Evolutionary conservation across 2,888 invertebrate genomes (phyloP).

Genomic region (Athrips mouffetella): DNA sequence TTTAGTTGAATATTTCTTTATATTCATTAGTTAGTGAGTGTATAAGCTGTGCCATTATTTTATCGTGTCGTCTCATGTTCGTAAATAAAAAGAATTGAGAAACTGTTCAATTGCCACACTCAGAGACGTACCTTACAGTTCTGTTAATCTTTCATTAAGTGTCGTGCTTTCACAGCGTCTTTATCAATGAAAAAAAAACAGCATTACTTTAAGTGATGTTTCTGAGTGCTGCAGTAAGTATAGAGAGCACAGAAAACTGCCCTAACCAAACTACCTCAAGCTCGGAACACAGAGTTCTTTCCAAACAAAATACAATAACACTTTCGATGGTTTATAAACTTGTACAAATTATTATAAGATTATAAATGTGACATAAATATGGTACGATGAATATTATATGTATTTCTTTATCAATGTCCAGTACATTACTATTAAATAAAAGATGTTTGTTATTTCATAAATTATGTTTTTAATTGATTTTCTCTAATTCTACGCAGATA

Average conservation of each 20-base stretch:
- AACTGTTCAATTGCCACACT: no score
- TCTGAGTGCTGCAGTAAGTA: no score
- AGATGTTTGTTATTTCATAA: conserved; percentile 73
- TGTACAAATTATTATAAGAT: conserved; percentile 66
- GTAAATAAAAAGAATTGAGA: conserved; percentile 1
- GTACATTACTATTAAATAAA: conserved; percentile 74
- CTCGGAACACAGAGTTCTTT: conserved; percentile 51
- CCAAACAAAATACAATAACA: conserved; percentile 33
- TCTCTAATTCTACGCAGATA: conserved; percentile 1
- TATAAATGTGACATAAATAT: conserved; percentile 64
- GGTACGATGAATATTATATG: conserved; percentile 61
- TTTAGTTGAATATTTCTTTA: conserved; percentile 53
- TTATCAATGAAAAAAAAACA: no score
- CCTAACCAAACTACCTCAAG: conserved; percentile 61
- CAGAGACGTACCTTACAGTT: no score
- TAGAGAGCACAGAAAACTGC: conserved; percentile 27
- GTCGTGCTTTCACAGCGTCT: no score
- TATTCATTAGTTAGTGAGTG: conserved; percentile 45
- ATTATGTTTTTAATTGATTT: conserved; percentile 25
- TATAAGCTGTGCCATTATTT: conserved; percentile 40
- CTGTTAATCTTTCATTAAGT: no score
- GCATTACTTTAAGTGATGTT: no score
- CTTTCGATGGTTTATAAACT: conserved; percentile 35
- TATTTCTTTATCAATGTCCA: conserved; percentile 76
- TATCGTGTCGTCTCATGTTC: neutral